These are phyloP conservation scores for Cephus runcator DNA, from an alignment of 2,888 invertebrate genomes.

Conservation along the genomic window DNA sequence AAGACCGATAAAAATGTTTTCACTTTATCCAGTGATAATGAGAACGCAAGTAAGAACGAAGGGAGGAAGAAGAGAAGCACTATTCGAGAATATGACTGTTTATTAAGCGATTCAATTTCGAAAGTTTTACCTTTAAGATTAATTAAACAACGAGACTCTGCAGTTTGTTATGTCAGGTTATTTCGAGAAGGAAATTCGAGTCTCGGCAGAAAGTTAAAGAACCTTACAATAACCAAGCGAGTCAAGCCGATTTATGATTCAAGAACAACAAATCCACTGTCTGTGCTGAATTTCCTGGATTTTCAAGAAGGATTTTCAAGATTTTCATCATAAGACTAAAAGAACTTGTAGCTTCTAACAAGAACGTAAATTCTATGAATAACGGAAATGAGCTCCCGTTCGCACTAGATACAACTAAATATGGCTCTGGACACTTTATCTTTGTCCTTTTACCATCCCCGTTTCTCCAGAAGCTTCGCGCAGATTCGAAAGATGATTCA, in stretches of 20 bases:
- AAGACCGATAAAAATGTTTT: background rate
- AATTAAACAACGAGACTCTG: slow-evolving; percentile 36
- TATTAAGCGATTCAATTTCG: slow-evolving; percentile 27
- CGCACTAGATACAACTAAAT: background rate
- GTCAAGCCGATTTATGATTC: background rate
- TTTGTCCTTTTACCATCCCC: background rate
- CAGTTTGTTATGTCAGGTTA: slow-evolving; percentile 34
- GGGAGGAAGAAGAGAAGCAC: background rate
- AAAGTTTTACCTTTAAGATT: slow-evolving; percentile 42
- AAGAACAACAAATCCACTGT: background rate
- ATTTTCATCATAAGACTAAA: too few relatives aligned
- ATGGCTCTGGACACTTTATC: background rate
- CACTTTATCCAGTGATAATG: background rate
- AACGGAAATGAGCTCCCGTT: background rate
- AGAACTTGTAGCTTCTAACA: background rate
- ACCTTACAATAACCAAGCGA: background rate
- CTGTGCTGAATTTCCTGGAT: too few relatives aligned
- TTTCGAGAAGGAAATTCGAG: slow-evolving; percentile 29
- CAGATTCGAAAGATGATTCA: background rate
- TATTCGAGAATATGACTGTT: background rate
- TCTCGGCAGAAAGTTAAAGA: background rate
- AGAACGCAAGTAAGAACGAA: background rate
- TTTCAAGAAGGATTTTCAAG: too few relatives aligned
- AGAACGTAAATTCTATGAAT: background rate
- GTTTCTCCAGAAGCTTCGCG: background rate